Conservation (phyloP, 2,113 vertebrate genomes). For the Hippocampus guttulatus region DNA sequence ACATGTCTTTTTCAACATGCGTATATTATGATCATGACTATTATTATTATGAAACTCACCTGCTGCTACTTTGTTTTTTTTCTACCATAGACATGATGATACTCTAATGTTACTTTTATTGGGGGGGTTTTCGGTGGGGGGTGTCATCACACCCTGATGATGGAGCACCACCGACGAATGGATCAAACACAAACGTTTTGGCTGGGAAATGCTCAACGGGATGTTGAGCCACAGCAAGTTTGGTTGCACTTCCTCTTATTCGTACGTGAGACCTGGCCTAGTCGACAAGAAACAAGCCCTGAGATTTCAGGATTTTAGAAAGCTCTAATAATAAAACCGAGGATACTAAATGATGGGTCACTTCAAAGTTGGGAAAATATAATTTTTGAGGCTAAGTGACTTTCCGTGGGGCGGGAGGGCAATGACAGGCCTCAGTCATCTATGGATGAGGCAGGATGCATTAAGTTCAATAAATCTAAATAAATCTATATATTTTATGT, state of each 20-base stretch:
- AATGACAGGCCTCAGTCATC: not conserved
- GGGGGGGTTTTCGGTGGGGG: not conserved
- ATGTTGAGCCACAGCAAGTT: conserved; percentile 7
- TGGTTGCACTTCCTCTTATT: not conserved
- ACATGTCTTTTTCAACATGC: conserved; percentile 62
- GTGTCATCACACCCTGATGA: not conserved
- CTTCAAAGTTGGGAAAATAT: not conserved
- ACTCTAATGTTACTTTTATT: conserved; percentile 33
- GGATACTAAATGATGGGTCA: not conserved
- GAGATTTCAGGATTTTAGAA: not conserved
- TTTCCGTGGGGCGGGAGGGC: not conserved
- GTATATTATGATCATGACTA: not conserved
- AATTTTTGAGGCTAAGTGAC: not conserved
- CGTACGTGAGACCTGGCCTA: not conserved
- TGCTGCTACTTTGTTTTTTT: conserved; percentile 67
- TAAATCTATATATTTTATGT: conserved; percentile 61
- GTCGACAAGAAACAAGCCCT: not conserved
- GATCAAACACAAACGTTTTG: not conserved
- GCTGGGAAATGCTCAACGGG: not conserved
- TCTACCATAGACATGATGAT: conserved; percentile 47
- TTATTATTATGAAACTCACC: conserved; percentile 58
- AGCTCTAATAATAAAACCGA: not conserved
- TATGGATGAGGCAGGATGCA: not conserved
- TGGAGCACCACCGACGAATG: not conserved
- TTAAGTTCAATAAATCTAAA: not conserved